Evolutionary conservation across 2,797 vertebrate species (phyloP), one percentile per base, ranked within the genome.

Genomic region (Dromococcyx pavoninus): DNA sequence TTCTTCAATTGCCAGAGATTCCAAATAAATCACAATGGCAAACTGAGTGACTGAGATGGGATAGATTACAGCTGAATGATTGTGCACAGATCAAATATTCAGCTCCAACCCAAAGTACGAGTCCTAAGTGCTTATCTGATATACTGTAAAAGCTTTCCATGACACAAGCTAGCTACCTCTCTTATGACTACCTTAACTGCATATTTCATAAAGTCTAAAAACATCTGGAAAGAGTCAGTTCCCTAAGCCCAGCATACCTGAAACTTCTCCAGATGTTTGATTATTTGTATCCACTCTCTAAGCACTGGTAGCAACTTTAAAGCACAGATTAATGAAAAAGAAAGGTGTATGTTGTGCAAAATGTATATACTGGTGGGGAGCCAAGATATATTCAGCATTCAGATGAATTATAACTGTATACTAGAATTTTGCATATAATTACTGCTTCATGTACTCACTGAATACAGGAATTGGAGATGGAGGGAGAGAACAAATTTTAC

Each of bases 1-100:
- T n/a, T n/a, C n/a, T 75, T 88, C 79, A 92, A 93, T 89, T 62
- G 76, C 85, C 87, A 90, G 94, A 96, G 91, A 92, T 84, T 84
- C 67, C 0, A 25, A 81, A 92, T 96, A 96, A 93, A 96, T 95
- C 92, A 94, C 70, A 94, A 90, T 51, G 56, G 82, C 73, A 96
- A 94, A 93, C 73, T 61, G 88, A 92, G 69, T 93, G 74, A 67
- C 73, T 67, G 48, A 92, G 79, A 92, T 78, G 54, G 82, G 85
- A 86, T 6, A 90, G 64, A 94, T 95, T 93, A 81, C 82, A 86
- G 85, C 50, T 91, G 91, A 91, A 90, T 53, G 66, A n/a, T n/a
- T n/a, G 64, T 57, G 62, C 56, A 46, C 3, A 8, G 83, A 93
- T 94, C 89, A 88, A 88, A 95, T 86, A 96, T 70, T 94, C 89